Base-by-base conservation (phyloP, 1,140 invertebrate species). In the Araneus ventricosus region DNA sequence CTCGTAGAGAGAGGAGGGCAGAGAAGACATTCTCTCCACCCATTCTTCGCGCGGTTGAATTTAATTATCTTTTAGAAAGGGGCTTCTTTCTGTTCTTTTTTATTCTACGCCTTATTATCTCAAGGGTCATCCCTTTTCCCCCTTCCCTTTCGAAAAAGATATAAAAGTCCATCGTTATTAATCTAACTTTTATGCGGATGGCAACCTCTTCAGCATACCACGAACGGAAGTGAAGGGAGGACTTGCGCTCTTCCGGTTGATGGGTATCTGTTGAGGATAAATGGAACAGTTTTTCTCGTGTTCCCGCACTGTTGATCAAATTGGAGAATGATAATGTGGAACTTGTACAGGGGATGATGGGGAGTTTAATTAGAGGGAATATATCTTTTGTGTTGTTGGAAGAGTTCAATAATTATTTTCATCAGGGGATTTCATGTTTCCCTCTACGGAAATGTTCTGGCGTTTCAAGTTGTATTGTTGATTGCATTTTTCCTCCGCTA, bases 41-140 rank as follows among this genome's bases (percentile, higher is more conserved):
- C 70, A 75, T 75, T 75, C 70, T 75, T 75, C 70, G 70, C 70
- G 30, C 70, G 70, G 70, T 14, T 75, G 34, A 75, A 75, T 75
- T 75, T 75, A 75, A 75, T 75, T 75, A 75, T 75, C 70, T 75
- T 75, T 75, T 75, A 34, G 30, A 75, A 70, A 75, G 34, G 63
- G 27, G 27, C 30, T 75, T 20, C 30, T 75, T 37, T 75, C 34
- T 6, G 14, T 34, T 2, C 14, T 70, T 14, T 34, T 70, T 34
- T 17, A 27, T 20, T 30, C 20, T 34, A 34, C 70, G 30, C 17
- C 70, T 75, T 37, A 75, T 75, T 75, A 75, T 75, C 30, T 75
- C 14, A 30, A 75, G 70, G 70, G 70, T 75, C 70, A 34, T 34
- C 14, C 27, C 70, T 34, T 20, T 20, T 75, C 34, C 70, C 30